Evolutionary conservation across 2,888 invertebrate genomes (phyloP).

Genomic region (Cryptocephalus primarius): DNA sequence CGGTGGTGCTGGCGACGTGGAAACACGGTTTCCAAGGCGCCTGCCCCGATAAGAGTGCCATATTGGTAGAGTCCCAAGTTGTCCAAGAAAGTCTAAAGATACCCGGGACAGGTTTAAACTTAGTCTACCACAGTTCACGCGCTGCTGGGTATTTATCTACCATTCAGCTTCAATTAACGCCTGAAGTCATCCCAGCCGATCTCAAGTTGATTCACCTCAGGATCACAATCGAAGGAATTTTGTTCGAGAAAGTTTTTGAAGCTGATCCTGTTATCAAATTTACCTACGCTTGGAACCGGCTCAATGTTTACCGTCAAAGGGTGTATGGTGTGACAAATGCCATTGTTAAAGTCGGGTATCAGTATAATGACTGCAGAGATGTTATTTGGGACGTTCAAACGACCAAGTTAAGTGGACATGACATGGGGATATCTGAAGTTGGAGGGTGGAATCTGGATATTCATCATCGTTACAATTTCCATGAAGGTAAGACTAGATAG

Average conservation of each 20-base stretch:
- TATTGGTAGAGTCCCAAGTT: conserved; percentile 84
- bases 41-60: conserved; percentile 86
- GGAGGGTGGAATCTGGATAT: conserved; percentile 98
- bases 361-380: conserved; percentile 84
- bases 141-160: conserved; percentile 90
- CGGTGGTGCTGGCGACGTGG: conserved; percentile 88
- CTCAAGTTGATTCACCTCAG: conserved; percentile 81
- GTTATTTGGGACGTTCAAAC: conserved; percentile 95
- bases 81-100: conserved; percentile 91
- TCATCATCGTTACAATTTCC: conserved; percentile 95
- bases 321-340: conserved; percentile 96
- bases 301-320: conserved; percentile 91
- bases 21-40: conserved; percentile 91
- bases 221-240: conserved; percentile 89
- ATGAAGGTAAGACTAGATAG: conserved; percentile 60
- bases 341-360: conserved; percentile 90
- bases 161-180: conserved; percentile 82
- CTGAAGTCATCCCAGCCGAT: conserved; percentile 68
- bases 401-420: conserved; percentile 88
- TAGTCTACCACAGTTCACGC: conserved; percentile 93
- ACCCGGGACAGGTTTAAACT: conserved; percentile 87
- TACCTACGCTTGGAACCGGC: conserved; percentile 94
- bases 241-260: conserved; percentile 83
- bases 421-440: conserved; percentile 93
- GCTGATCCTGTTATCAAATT: conserved; percentile 95